Evolutionary conservation across 1,140 invertebrate species (phyloP).

Genomic region (Andrena cerasifolii): DNA sequence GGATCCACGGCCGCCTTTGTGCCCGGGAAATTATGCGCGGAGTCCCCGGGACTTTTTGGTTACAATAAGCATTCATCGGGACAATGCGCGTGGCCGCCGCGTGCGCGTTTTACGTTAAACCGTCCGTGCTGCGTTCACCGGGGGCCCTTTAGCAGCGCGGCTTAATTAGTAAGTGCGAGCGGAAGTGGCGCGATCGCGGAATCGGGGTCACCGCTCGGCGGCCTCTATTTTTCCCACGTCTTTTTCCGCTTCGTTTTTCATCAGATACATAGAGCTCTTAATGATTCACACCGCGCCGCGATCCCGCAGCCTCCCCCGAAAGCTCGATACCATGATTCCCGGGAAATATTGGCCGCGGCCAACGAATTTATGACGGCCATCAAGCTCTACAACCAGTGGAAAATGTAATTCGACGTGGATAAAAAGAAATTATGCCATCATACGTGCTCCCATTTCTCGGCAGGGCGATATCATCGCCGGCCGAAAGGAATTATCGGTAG

Average conservation of each 20-base stretch:
- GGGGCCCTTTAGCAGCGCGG: slow-evolving; percentile 1
- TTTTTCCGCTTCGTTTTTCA: too few species aligned
- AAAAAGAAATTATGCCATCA: slow-evolving; percentile 42
- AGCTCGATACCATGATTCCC: slow-evolving; percentile 5
- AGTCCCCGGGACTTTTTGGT: slow-evolving; percentile 39
- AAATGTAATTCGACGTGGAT: slow-evolving; percentile 31
- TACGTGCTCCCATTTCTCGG: slow-evolving; percentile 46
- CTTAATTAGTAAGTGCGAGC: slow-evolving; percentile 40
- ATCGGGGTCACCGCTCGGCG: slow-evolving; percentile 9
- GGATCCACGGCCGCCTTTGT: slow-evolving; percentile 38
- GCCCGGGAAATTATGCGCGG: slow-evolving; percentile 39
- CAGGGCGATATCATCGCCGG: slow-evolving; percentile 23
- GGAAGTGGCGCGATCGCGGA: slow-evolving; percentile 3
- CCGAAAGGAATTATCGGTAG: slow-evolving; percentile 13
- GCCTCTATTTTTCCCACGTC: neutral
- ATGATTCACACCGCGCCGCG: neutral
- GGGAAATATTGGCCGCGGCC: neutral
- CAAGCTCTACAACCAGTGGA: neutral
- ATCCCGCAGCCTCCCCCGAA: neutral
- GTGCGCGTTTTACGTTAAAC: slow-evolving; percentile 26
- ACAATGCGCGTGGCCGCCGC: slow-evolving; percentile 28
- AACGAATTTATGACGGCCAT: neutral
- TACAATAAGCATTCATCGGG: slow-evolving; percentile 50
- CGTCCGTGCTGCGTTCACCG: neutral
- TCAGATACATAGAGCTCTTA: neutral